phyloP scores from a whole-genome alignment of 37 sponge, comb jelly and placozoan genomes.

The Mnemiopsis leidyi region DNA sequence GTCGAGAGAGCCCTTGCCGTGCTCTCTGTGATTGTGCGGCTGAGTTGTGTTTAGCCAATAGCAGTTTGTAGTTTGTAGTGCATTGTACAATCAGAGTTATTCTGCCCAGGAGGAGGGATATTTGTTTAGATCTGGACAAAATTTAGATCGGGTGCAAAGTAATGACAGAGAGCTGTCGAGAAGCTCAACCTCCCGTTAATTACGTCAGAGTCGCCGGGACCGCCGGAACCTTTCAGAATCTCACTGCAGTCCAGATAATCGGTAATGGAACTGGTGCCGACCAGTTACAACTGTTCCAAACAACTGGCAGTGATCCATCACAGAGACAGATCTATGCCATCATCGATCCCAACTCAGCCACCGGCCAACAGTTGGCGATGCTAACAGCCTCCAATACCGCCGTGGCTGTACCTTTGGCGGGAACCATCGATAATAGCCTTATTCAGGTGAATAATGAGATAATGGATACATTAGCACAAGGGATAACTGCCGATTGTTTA shows the following conservation, averaged over 20 bases:
- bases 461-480: background rate
- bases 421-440: slow-evolving; percentile 37
- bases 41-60: slow-evolving; percentile 66
- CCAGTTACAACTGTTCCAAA: slow-evolving; percentile 53
- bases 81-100: slow-evolving; percentile 67
- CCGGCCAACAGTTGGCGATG: slow-evolving; percentile 62
- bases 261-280: slow-evolving; percentile 49
- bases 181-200: slow-evolving; percentile 44
- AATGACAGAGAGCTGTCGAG: slow-evolving; percentile 66
- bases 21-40: slow-evolving; percentile 65
- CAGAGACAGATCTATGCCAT: slow-evolving; percentile 63
- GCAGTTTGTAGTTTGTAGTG: slow-evolving; percentile 65
- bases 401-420: slow-evolving; percentile 58
- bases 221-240: slow-evolving; percentile 44
- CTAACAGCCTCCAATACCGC: slow-evolving; percentile 57
- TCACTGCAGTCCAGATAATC: slow-evolving; percentile 61
- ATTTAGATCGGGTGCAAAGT: slow-evolving; percentile 61
- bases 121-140: slow-evolving; percentile 63
- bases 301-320: slow-evolving; percentile 57
- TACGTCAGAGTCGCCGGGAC: slow-evolving; percentile 60
- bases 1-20: slow-evolving; percentile 46
- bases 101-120: slow-evolving; percentile 61
- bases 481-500: background rate
- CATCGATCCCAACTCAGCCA: slow-evolving; percentile 60
- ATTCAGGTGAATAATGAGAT: slow-evolving; percentile 35